Evolutionary conservation across 1,140 invertebrate genomes (phyloP), one percentile per base, ranked within the genome.

Genomic region (Delia radicum): DNA sequence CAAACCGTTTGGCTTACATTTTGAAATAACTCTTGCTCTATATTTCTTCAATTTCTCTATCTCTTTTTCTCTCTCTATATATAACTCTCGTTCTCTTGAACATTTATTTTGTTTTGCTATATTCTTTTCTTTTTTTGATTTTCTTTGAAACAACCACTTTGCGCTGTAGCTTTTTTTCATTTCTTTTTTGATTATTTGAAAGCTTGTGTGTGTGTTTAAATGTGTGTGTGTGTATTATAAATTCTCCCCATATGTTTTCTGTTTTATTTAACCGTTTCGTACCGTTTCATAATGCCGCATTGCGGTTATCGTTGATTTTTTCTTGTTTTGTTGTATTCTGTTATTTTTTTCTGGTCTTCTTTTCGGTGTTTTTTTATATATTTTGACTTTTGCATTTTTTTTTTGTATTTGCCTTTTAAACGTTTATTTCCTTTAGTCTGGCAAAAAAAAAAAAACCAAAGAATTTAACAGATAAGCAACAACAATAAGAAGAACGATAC

Each of bases 241-340:
- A 31, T 31, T 29, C n/a, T 33, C 65, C 29, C 65, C 29, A 67
- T 67, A 29, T 65, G 62, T 65, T 65, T 65, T 65, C 26, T 67
- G 18, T 37, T 18, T 24, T 67, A 28, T 29, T 65, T 27, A 82
- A 84, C 82, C 82, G 82, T 82, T 84, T 81, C 81, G 81, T 75
- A 77, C 73, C 76, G 65, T 55, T 67, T 61, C 72, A 74, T 48
- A 83, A 82, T 83, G 83, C 83, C 83, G 83, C 83, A 85, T 81
- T 85, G 83, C 83, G 83, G 83, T 85, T 85, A 83, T 85, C 21
- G 29, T 69, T 33, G n/a, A 33, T 33, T 10, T 31, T 37, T 12
- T 69, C 12, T 33, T 69, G 10, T 69, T 69, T 24, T 21, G 28
- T 31, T 31, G 33, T 55, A 21, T 8, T 24, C 37, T 18, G 7